These are phyloP conservation scores for Neelides sp. DNA, from an alignment of 1,140 invertebrate species.

Conservation along the genomic window DNA sequence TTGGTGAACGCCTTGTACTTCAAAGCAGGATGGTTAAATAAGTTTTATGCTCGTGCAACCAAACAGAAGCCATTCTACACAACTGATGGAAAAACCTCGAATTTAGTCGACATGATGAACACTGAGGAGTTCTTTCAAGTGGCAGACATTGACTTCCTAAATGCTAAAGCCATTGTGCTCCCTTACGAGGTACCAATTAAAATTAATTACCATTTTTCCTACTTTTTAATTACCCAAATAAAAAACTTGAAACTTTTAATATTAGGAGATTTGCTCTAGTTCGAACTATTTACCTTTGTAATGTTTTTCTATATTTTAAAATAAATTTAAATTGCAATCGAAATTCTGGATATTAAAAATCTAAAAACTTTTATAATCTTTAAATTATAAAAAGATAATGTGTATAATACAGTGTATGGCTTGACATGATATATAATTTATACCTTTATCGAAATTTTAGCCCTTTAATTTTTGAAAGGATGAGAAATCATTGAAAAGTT, in stretches of 20 bases:
- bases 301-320: background rate
- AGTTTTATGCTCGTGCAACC: background rate
- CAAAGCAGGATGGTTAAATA: conserved; percentile 4
- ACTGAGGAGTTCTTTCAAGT: conserved; percentile 8
- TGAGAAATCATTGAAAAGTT: too few relatives aligned
- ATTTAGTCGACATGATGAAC: conserved; percentile 10
- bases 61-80: conserved; percentile 4
- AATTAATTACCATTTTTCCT: too few relatives aligned
- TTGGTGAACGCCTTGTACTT: conserved; percentile 9
- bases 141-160: background rate
- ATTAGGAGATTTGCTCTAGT: too few relatives aligned
- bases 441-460: too few relatives aligned
- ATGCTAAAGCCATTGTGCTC: conserved; percentile 12
- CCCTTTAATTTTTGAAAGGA: too few relatives aligned
- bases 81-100: background rate
- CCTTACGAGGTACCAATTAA: conserved; percentile 16
- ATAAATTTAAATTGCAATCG: background rate
- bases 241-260: too few relatives aligned
- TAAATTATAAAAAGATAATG: too few relatives aligned
- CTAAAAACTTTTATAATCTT: too few relatives aligned
- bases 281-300: conserved; percentile 1
- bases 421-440: too few relatives aligned
- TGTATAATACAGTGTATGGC: too few relatives aligned
- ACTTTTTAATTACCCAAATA: too few relatives aligned
- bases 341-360: too few relatives aligned